Percentiles rank a stretch among this genome's conserved stretches.
These are phyloP conservation scores for Antigone vipio DNA, from an alignment of 2,113 vertebrate genomes.

Conservation along the genomic window DNA sequence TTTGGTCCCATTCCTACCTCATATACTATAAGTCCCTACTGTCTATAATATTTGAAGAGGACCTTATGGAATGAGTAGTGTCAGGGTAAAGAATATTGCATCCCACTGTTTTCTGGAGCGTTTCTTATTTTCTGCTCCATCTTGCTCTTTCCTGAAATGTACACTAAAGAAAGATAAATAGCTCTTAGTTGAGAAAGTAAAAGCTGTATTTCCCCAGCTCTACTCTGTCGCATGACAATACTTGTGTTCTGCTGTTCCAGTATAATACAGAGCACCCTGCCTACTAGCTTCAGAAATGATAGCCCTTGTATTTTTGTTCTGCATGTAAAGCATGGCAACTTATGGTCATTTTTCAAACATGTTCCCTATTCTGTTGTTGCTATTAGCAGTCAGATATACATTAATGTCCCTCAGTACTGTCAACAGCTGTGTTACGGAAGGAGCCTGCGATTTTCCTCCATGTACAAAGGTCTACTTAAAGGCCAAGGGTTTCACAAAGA, in stretches of 20 bases:
- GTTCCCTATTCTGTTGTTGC: not conserved
- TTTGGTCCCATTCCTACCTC: not conserved
- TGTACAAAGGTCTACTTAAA: not conserved
- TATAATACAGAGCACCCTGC: not conserved
- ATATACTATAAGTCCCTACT: not conserved
- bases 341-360: fast-evolving
- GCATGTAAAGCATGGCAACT: not conserved
- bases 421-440: not conserved
- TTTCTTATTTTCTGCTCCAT: not conserved
- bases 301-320: not conserved
- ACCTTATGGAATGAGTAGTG: not conserved
- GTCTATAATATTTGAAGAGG: not conserved
- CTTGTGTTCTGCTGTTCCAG: not conserved
- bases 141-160: not conserved
- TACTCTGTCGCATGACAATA: not conserved
- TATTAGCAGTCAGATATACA: not conserved
- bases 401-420: not conserved
- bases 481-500: not conserved
- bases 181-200: not conserved
- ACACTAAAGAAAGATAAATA: not conserved
- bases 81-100: not conserved
- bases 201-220: not conserved
- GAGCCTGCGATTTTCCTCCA: not conserved
- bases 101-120: not conserved
- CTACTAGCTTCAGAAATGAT: not conserved